A percentile compares a stretch with the other conserved stretches of the same genome.
Evolutionary conservation across 2,113 vertebrate genomes (phyloP).

Genomic region (Cairina moschata): DNA sequence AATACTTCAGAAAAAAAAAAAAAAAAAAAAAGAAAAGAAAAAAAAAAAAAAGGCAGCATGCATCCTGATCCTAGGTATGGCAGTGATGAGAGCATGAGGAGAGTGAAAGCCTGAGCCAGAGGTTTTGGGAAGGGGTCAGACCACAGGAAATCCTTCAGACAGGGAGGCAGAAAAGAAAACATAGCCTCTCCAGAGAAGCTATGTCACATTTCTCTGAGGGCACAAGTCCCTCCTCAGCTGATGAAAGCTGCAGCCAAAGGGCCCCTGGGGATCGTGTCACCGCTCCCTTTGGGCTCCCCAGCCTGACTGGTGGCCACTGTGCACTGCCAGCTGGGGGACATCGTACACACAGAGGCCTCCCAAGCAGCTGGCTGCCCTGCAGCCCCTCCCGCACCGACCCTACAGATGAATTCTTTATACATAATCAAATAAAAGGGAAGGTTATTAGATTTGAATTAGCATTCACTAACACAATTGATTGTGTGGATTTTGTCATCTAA

Average conservation of each 20-base stretch:
- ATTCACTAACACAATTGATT: slow-evolving; percentile 72
- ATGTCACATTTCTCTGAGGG: background rate
- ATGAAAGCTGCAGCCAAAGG: background rate
- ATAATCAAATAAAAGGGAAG: slow-evolving; percentile 59
- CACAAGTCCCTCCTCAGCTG: background rate
- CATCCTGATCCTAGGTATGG: background rate
- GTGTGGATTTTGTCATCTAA: slow-evolving; percentile 70
- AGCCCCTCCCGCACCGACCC: background rate
- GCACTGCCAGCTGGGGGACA: background rate
- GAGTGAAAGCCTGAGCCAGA: background rate
- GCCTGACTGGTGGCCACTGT: background rate
- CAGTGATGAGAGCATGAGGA: background rate
- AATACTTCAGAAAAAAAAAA: background rate
- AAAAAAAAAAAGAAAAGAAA: background rate
- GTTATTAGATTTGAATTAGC: slow-evolving; percentile 77
- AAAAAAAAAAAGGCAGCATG: background rate
- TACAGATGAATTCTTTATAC: slow-evolving; percentile 44
- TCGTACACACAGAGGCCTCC: background rate
- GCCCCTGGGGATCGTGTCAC: background rate
- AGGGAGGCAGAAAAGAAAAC: background rate
- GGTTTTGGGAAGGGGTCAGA: background rate
- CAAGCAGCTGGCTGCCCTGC: background rate
- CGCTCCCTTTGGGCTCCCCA: background rate
- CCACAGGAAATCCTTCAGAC: background rate
- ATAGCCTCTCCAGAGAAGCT: background rate